Conservation (phyloP, 64 coral and sea anemone species). For the Actinia tenebrosa region DNA sequence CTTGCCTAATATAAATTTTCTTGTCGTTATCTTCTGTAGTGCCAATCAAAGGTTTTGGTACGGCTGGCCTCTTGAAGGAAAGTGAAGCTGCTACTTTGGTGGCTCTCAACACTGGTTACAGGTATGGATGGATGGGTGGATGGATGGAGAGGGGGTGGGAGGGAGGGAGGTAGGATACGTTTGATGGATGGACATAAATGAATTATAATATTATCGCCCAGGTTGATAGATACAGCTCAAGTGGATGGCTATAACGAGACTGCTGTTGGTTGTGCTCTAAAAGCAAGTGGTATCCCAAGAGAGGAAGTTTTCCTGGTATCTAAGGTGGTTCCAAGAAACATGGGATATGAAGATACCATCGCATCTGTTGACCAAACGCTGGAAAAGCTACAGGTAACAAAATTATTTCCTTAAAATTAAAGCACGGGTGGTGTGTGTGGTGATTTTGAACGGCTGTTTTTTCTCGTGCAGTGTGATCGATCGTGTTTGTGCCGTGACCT, state of each 20-base stretch:
- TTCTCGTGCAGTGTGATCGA: no score
- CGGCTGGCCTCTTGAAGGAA: conserved; percentile 63
- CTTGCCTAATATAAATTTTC: no score
- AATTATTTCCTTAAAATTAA: neutral
- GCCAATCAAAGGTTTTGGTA: conserved; percentile 85
- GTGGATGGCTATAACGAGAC: conserved; percentile 74
- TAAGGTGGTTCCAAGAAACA: conserved; percentile 82
- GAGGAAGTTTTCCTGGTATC: conserved; percentile 84
- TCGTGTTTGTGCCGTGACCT: no score
- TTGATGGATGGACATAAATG: neutral
- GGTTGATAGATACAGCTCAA: conserved; percentile 91
- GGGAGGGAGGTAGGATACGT: no score
- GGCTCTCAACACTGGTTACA: conserved; percentile 79
- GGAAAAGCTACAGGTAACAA: conserved; percentile 54
- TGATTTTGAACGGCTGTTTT: no score
- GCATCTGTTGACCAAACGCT: conserved; percentile 77
- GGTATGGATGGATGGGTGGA: conserved; percentile 16
- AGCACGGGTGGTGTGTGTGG: no score
- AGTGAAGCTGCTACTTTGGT: conserved; percentile 57
- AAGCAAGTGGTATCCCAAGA: conserved; percentile 67
- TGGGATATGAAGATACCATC: conserved; percentile 71
- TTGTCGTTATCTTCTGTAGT: conserved; percentile 13
- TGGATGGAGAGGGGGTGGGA: no score
- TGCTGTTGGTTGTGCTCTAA: conserved; percentile 58
- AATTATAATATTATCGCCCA: neutral